phyloP scores from a whole-genome alignment of 1,140 invertebrate genomes.

The Heliothis virescens region DNA sequence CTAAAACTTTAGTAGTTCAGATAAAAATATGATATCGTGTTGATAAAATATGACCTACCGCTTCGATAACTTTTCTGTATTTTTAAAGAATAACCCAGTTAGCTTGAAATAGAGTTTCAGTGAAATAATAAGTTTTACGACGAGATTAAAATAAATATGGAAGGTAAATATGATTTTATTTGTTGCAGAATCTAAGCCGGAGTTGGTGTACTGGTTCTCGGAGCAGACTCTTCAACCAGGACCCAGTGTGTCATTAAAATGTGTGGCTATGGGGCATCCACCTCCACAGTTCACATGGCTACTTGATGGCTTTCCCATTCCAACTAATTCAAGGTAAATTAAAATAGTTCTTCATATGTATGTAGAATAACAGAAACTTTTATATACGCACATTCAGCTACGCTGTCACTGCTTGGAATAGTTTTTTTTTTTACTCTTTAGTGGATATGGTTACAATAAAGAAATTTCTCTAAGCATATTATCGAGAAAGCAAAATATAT shows the following conservation, averaged over 20 bases:
- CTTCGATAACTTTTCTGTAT: conserved; percentile 1
- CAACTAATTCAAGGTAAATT: conserved; percentile 81
- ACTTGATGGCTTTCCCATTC: conserved; percentile 94
- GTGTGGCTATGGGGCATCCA: conserved; percentile 96
- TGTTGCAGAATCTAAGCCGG: conserved; percentile 91
- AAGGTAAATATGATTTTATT: conserved; percentile 9
- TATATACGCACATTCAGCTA: too few relatives aligned
- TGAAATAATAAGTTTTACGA: background rate
- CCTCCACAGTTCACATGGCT: conserved; percentile 96
- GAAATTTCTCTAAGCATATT: too few relatives aligned
- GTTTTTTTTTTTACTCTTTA: too few relatives aligned
- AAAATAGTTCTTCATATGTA: too few relatives aligned
- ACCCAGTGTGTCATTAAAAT: conserved; percentile 95
- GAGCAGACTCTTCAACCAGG: conserved; percentile 96
- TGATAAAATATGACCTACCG: background rate
- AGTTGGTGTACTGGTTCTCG: conserved; percentile 95
- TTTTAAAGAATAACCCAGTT: conserved; percentile 23
- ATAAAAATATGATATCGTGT: background rate
- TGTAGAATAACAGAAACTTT: too few relatives aligned
- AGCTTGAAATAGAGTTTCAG: conserved; percentile 1
- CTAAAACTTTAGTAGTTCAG: background rate
- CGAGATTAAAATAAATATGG: conserved; percentile 1
- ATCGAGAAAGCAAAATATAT: background rate
- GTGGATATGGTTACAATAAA: too few relatives aligned
- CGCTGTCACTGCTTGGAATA: too few relatives aligned